A percentile compares a stretch with the other conserved stretches of the same genome.
Conservation (phyloP, 2,797 vertebrate genomes). For the Dendrocincla tyrannina region DNA sequence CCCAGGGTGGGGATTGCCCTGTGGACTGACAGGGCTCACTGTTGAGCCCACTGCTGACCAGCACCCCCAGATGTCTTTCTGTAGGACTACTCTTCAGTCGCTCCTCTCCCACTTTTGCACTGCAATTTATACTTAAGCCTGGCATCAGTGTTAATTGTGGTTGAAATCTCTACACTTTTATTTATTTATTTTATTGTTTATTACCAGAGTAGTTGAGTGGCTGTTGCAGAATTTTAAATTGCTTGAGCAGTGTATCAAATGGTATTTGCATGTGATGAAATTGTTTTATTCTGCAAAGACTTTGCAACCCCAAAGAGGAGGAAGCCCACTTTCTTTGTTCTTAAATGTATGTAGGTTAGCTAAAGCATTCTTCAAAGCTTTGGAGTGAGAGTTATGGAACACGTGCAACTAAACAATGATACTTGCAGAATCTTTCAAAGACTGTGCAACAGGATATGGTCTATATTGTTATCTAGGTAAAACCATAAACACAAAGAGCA, state of each 20-base stretch:
- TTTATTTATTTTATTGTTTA: neutral
- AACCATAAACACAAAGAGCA: neutral
- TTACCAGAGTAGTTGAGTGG: neutral
- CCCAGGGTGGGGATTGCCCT: neutral
- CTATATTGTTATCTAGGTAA: neutral
- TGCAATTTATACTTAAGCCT: neutral
- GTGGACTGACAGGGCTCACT: neutral
- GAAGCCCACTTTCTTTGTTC: conserved; percentile 29
- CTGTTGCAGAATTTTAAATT: neutral
- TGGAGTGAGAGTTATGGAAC: neutral
- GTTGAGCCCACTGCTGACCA: neutral
- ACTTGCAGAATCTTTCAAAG: conserved; percentile 36
- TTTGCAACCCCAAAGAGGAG: neutral
- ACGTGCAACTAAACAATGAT: neutral
- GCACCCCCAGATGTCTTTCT: neutral
- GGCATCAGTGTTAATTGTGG: neutral
- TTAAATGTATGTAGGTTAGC: neutral
- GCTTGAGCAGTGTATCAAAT: neutral
- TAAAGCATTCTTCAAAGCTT: conserved; percentile 35
- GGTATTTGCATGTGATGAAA: neutral
- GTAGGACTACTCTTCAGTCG: neutral
- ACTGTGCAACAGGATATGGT: conserved; percentile 43
- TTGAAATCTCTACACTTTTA: neutral
- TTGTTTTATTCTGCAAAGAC: neutral
- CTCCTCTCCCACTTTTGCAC: neutral